A percentile compares a stretch with the other conserved stretches of the same genome.
These are phyloP conservation scores for Ditylenchus weischeri DNA, from an alignment of 2,888 invertebrate genomes.

Conservation along the genomic window DNA sequence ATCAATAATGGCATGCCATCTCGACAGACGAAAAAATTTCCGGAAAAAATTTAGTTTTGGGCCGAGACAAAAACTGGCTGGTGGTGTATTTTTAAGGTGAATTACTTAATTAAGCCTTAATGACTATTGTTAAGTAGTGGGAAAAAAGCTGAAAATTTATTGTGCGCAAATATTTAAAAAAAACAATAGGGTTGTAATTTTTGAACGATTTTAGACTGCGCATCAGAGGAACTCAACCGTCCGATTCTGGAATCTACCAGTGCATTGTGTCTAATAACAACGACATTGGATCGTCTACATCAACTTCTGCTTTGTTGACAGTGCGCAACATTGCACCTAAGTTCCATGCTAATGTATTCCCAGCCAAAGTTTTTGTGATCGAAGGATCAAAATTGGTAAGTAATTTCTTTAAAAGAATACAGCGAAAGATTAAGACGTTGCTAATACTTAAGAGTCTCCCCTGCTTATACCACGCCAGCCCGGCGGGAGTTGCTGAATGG, in stretches of 20 bases:
- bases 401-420: not conserved
- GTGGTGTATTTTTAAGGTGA: no score
- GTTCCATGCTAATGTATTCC: constrained; percentile 51
- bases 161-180: no score
- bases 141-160: no score
- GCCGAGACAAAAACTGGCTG: no score
- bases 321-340: constrained; percentile 43
- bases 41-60: no score
- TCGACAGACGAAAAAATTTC: no score
- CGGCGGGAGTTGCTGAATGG: constrained; percentile 46
- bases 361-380: constrained; percentile 45
- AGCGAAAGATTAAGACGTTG: no score
- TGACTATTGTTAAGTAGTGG: no score
- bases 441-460: constrained; percentile 39
- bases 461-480: constrained; percentile 50
- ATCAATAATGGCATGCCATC: no score
- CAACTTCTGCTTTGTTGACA: constrained; percentile 41
- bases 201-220: constrained; percentile 26
- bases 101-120: no score
- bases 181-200: no score
- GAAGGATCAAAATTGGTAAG: constrained; percentile 43
- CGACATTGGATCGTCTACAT: constrained; percentile 28
- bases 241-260: constrained; percentile 50
- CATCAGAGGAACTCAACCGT: constrained; percentile 26
- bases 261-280: constrained; percentile 32